Percentiles rank a stretch among this genome's conserved stretches.
Evolutionary conservation across 2,113 vertebrate genomes (phyloP).

Genomic region (Dasyprocta punctata): DNA sequence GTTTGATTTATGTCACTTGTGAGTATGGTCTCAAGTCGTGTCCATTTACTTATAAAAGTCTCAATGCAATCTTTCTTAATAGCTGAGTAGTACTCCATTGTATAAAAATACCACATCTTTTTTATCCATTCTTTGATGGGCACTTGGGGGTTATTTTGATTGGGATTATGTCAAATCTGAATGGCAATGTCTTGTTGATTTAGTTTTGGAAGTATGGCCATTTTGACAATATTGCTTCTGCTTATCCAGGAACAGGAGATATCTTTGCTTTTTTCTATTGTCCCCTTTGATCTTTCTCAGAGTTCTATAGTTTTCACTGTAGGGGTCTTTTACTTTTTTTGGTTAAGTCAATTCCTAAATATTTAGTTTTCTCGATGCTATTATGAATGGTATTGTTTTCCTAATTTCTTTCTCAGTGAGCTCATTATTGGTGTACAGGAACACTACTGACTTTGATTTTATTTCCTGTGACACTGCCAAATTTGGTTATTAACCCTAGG

Average conservation of each 20-base stretch:
- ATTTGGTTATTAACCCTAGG: background rate
- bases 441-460: background rate
- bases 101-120: too few species aligned
- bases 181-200: too few species aligned
- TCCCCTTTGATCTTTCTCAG: background rate
- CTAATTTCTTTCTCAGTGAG: background rate
- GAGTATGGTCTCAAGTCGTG: too few species aligned
- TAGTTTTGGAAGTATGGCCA: background rate
- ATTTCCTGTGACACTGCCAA: background rate
- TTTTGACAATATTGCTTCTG: background rate
- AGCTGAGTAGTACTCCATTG: too few species aligned
- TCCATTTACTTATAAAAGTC: too few species aligned
- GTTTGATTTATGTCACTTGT: too few species aligned
- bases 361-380: background rate
- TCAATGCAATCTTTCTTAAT: too few species aligned
- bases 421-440: background rate
- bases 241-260: background rate
- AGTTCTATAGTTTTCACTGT: background rate
- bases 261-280: background rate
- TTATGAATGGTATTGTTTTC: background rate
- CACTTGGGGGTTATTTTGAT: background rate
- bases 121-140: too few species aligned
- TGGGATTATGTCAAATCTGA: background rate
- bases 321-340: background rate
- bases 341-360: background rate